These are phyloP conservation scores for Ochropacha duplaris DNA, from an alignment of 2,888 invertebrate genomes.

Conservation along the genomic window DNA sequence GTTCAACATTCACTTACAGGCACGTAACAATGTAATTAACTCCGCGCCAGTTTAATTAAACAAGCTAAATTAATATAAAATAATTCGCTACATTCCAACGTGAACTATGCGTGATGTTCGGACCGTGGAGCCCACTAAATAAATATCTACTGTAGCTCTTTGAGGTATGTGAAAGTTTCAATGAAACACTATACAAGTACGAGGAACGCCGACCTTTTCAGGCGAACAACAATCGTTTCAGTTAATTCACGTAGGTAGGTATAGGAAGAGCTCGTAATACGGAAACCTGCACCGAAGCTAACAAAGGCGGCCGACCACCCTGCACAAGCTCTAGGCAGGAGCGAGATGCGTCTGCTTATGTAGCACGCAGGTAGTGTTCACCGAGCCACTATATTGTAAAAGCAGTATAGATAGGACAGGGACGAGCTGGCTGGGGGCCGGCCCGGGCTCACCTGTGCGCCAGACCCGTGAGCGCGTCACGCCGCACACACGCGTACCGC, in stretches of 20 bases:
- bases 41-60: conserved; percentile 36
- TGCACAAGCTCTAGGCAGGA: conserved; percentile 6
- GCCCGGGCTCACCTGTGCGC: conserved; percentile 76
- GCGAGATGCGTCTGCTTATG: conserved; percentile 57
- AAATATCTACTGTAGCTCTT: conserved; percentile 43
- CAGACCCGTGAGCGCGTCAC: conserved; percentile 73
- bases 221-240: conserved; percentile 1
- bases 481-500: conserved; percentile 40
- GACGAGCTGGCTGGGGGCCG: conserved; percentile 65
- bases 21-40: conserved; percentile 45
- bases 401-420: conserved; percentile 66
- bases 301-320: conserved; percentile 31
- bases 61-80: conserved; percentile 43
- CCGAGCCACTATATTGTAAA: conserved; percentile 71
- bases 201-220: conserved; percentile 36
- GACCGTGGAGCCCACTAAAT: conserved; percentile 35
- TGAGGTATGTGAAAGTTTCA: conserved; percentile 45
- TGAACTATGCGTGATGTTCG: conserved; percentile 48
- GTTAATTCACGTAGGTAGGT: conserved; percentile 15
- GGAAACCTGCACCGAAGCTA: conserved; percentile 12
- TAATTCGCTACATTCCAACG: conserved; percentile 39
- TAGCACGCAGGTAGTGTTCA: conserved; percentile 69
- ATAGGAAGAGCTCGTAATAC: conserved; percentile 12
- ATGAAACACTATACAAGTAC: conserved; percentile 32
- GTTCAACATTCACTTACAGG: conserved; percentile 21